Evolutionary conservation across 2,797 vertebrate species (phyloP).

Genomic region (Vespertilio murinus): DNA sequence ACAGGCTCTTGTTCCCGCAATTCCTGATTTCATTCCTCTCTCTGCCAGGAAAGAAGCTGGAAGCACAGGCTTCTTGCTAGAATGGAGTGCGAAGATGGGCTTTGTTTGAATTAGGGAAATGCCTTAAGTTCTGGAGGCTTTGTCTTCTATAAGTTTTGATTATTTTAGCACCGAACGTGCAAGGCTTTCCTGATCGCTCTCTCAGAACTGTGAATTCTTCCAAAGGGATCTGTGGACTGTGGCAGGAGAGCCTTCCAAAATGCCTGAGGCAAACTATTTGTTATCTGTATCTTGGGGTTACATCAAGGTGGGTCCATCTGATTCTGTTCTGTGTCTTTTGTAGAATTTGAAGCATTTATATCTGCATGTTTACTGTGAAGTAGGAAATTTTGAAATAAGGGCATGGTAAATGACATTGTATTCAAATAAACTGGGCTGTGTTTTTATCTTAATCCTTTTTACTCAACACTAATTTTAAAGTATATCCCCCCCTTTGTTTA

Average conservation of each 20-base stretch:
- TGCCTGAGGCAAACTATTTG: constrained; percentile 97
- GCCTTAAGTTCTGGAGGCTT: constrained; percentile 62
- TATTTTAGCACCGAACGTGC: constrained; percentile 51
- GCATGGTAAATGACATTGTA: background rate
- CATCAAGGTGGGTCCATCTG: constrained; percentile 94
- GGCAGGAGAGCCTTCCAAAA: constrained; percentile 90
- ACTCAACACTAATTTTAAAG: constrained; percentile 21
- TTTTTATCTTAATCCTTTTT: constrained; percentile 1
- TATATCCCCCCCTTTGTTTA: background rate
- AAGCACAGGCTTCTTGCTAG: constrained; percentile 61
- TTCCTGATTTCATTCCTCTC: constrained; percentile 66
- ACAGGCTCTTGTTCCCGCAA: constrained; percentile 66
- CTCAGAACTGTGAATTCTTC: constrained; percentile 76
- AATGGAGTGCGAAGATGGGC: constrained; percentile 84
- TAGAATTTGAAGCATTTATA: constrained; percentile 13
- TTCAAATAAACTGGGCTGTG: constrained; percentile 2
- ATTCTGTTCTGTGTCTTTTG: constrained; percentile 39
- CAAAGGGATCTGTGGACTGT: constrained; percentile 82
- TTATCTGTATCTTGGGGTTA: constrained; percentile 98
- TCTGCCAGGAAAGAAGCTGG: constrained; percentile 72
- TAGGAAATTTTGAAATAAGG: background rate
- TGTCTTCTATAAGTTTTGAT: constrained; percentile 56
- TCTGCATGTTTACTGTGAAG: constrained; percentile 33
- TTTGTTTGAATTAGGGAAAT: constrained; percentile 77
- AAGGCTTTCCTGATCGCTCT: constrained; percentile 66